Evolutionary conservation across 2,888 invertebrate species (phyloP), one percentile per base, ranked within the genome.

Genomic region (Leuctra nigra): DNA sequence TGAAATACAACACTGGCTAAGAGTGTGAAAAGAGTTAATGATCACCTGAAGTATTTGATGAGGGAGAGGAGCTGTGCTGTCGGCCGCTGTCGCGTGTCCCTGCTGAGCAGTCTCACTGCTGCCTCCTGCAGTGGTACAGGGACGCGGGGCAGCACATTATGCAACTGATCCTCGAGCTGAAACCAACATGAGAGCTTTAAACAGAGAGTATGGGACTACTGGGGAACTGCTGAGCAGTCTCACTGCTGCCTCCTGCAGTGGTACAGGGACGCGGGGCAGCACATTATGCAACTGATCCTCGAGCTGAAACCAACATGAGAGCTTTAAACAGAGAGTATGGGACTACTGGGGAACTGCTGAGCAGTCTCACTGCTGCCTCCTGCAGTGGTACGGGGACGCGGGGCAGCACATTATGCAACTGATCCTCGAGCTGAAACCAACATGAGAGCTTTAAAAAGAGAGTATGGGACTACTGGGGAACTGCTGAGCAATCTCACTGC

Each of bases 111-210:
- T 61, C 93, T 73, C 54, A 87, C 83, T 4, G 88, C 83, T 0
- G 92, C 93, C 73, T 96, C 96, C 68, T 91, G 92, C 53, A 97
- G 78, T 1, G 87, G 86, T 46, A 84, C 73, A 4, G 95, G 94
- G 64, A 96, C 82, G 62, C 84, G 78, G 11, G 87, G 84, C 66
- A 93, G 73, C 63, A 94, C 80, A 64, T 82, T 81, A 65, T 82
- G 81, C 61, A 95, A 84, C 72, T 86, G 84, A 63, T 87, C 85
- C 59, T 93, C 88, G 72, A 97, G 73, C 93, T 97, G 74, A 20
- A 73, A 70, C 62, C 62, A 61, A 61, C 6, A 41, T n/a, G n/a
- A n/a, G n/a, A n/a, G n/a, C n/a, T n/a, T n/a, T n/a, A n/a, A n/a
- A n/a, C n/a, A n/a, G n/a, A n/a, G n/a, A n/a, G n/a, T n/a, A n/a